Conservation (phyloP, 2,113 vertebrate species). For the Callaeas wilsoni region DNA sequence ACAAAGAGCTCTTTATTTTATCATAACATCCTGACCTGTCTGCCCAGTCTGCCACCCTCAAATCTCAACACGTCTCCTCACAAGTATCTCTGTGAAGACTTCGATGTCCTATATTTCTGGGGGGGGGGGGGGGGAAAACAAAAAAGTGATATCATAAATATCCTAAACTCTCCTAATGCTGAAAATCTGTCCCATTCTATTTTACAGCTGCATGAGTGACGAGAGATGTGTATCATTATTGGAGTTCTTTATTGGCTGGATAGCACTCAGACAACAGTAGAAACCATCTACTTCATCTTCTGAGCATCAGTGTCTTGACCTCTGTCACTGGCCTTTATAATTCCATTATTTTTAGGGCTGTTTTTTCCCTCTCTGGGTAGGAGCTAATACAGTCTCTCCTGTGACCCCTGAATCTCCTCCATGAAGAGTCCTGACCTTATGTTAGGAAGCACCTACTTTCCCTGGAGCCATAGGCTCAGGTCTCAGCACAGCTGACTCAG, state of each 20-base stretch:
- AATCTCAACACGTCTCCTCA: not conserved
- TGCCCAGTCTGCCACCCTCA: not conserved
- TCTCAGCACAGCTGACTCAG: not conserved
- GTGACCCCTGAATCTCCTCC: not conserved
- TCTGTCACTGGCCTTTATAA: not conserved
- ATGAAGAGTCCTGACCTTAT: not conserved
- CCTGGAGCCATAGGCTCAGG: not conserved
- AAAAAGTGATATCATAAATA: not conserved
- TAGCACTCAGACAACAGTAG: not conserved
- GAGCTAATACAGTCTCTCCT: not conserved
- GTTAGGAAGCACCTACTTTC: not conserved
- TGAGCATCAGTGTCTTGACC: not conserved
- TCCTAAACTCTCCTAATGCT: not conserved
- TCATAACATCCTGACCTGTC: not conserved
- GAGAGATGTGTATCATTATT: not conserved
- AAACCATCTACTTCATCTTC: not conserved
- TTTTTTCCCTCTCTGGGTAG: not conserved
- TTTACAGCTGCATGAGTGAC: not conserved
- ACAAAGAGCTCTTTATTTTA: not conserved
- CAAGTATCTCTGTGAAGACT: not conserved
- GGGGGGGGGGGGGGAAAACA: no score
- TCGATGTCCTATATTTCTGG: not conserved
- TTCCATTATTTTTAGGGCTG: constrained; percentile 1
- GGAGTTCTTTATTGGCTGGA: not conserved
- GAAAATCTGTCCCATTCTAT: not conserved